Conservation (phyloP, 2,797 vertebrate genomes). For the Zalophus californianus region DNA sequence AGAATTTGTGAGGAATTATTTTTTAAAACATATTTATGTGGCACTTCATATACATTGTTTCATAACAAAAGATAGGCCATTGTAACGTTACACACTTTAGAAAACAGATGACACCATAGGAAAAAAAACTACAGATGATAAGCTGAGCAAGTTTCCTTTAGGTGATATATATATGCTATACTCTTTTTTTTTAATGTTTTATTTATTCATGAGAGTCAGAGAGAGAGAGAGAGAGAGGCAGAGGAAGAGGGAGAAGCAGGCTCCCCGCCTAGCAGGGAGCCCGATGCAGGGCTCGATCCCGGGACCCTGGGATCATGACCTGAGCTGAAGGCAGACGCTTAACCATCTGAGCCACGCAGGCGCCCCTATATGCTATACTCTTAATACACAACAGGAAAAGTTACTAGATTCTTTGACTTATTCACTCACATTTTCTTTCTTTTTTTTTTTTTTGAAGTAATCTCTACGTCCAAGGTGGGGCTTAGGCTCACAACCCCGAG, state of each 20-base stretch:
- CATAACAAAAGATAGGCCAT: background rate
- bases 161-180: background rate
- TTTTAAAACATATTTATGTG: constrained; percentile 19
- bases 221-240: no score
- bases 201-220: no score
- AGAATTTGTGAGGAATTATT: constrained; percentile 8
- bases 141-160: constrained; percentile 40
- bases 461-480: background rate
- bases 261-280: no score
- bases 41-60: background rate
- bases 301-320: no score
- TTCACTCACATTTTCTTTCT: constrained; percentile 31
- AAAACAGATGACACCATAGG: background rate
- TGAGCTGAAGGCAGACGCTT: no score
- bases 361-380: background rate
- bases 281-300: no score
- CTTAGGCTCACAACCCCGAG: background rate
- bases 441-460: background rate
- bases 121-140: background rate
- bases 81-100: constrained; percentile 10
- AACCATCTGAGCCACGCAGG: no score
- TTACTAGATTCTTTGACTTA: constrained; percentile 44
- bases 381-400: constrained; percentile 48
- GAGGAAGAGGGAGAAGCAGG: no score
- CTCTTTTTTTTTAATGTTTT: background rate